Percentiles rank a stretch among this genome's conserved stretches.
Evolutionary conservation across 2,113 vertebrate species (phyloP).

Genomic region (Campylomormyrus numenius): DNA sequence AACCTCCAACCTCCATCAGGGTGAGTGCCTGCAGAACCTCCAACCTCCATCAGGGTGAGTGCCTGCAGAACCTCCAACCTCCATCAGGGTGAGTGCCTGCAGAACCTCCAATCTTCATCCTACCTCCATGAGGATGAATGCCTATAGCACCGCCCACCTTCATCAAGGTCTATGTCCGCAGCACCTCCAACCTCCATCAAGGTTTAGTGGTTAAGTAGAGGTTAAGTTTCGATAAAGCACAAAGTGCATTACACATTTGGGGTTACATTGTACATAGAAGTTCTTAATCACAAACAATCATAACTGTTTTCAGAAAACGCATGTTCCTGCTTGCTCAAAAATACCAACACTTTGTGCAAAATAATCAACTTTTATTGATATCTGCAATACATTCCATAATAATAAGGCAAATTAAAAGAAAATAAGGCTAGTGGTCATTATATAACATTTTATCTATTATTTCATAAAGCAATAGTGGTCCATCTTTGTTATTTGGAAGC

Average conservation of each 20-base stretch:
- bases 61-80: neutral
- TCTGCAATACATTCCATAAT: slow-evolving; percentile 17
- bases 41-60: no score
- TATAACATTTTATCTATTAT: neutral
- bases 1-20: no score
- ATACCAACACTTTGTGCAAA: neutral
- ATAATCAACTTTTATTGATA: slow-evolving; percentile 10
- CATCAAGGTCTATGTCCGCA: neutral
- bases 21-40: no score
- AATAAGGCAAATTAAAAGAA: slow-evolving; percentile 32
- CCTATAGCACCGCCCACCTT: neutral
- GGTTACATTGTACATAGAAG: neutral
- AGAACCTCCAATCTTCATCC: neutral
- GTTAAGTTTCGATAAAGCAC: neutral
- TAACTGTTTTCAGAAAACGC: neutral
- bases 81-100: neutral
- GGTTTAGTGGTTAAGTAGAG: no score
- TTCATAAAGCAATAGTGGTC: neutral
- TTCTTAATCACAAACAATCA: neutral
- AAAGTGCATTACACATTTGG: neutral
- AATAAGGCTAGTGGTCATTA: neutral
- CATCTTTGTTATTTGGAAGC: neutral
- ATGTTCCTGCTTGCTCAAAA: neutral
- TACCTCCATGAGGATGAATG: neutral
- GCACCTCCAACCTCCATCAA: neutral